Percentiles rank a stretch among this genome's conserved stretches.
Evolutionary conservation across 2,888 invertebrate genomes (phyloP).

Genomic region (Drosophila ezoana): DNA sequence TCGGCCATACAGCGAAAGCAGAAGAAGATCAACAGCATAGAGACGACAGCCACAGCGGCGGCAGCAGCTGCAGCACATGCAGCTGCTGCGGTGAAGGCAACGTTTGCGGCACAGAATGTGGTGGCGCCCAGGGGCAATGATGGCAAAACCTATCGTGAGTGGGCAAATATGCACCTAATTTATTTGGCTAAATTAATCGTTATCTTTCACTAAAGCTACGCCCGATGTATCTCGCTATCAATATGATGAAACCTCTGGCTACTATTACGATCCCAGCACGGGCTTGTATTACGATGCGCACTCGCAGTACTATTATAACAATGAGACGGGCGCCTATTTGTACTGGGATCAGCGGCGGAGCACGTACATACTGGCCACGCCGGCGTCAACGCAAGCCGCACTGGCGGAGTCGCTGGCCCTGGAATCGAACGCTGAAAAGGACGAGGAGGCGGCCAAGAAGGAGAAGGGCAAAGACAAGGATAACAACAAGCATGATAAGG

Average conservation of each 20-base stretch:
- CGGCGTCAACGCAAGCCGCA: constrained; percentile 82
- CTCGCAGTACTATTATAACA: constrained; percentile 98
- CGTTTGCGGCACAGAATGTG: constrained; percentile 67
- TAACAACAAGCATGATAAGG: constrained; percentile 92
- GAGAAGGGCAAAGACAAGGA: constrained; percentile 87
- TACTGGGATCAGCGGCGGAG: constrained; percentile 95
- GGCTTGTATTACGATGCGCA: constrained; percentile 98
- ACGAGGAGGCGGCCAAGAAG: constrained; percentile 81
- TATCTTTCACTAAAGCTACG: constrained; percentile 83
- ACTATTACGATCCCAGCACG: constrained; percentile 97
- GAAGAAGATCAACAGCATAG: constrained; percentile 83
- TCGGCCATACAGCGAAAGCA: constrained; percentile 89
- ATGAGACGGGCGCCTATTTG: constrained; percentile 94
- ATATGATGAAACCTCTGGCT: constrained; percentile 97
- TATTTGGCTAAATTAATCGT: background rate
- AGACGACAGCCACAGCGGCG: constrained; percentile 82
- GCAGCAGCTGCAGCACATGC: constrained; percentile 81
- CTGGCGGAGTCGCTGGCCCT: constrained; percentile 71
- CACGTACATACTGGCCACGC: constrained; percentile 86
- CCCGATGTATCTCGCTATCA: constrained; percentile 97
- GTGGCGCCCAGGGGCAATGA: constrained; percentile 82
- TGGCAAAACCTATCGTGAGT: constrained; percentile 84
- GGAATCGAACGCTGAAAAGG: constrained; percentile 51
- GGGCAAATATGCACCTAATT: background rate
- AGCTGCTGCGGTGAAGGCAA: constrained; percentile 83